Conservation (phyloP, 23 tunicate species). For the Corella eumyota region DNA sequence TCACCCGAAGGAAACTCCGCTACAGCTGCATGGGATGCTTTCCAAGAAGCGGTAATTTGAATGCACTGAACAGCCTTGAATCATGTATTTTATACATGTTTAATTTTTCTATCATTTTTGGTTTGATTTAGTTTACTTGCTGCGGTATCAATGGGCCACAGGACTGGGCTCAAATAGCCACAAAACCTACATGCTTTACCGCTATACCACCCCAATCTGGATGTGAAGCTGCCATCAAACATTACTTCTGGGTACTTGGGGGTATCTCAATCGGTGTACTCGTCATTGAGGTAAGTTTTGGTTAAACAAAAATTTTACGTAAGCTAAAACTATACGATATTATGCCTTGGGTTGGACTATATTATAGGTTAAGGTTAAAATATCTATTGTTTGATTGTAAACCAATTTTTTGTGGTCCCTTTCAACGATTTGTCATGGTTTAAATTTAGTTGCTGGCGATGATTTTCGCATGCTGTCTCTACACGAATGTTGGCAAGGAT, state of each 20-base stretch:
- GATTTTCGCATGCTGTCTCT: conserved; percentile 84
- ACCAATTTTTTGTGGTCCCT: too few relatives aligned
- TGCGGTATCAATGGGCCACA: conserved; percentile 61
- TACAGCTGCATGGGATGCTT: conserved; percentile 49
- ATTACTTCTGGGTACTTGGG: conserved; percentile 60
- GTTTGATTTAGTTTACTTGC: conserved; percentile 59
- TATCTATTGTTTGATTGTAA: too few relatives aligned
- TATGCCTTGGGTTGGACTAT: too few relatives aligned
- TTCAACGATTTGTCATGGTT: too few relatives aligned
- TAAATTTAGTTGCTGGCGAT: conserved; percentile 44
- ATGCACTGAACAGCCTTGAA: too few relatives aligned
- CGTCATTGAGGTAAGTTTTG: conserved; percentile 56
- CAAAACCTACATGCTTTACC: neutral
- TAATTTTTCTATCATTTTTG: too few relatives aligned
- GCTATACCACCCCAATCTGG: conserved; percentile 10
- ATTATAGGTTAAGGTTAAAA: too few relatives aligned
- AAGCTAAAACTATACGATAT: too few relatives aligned
- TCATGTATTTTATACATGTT: too few relatives aligned
- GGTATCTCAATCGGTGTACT: conserved; percentile 63
- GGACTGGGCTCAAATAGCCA: conserved; percentile 15
- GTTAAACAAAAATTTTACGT: too few relatives aligned
- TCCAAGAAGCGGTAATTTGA: conserved; percentile 46
- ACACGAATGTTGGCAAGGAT: conserved; percentile 17
- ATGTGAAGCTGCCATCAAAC: conserved; percentile 37
- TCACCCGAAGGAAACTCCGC: conserved; percentile 17